Evolutionary conservation across 2,888 invertebrate species (phyloP).

Genomic region (Harpalus rufipes): DNA sequence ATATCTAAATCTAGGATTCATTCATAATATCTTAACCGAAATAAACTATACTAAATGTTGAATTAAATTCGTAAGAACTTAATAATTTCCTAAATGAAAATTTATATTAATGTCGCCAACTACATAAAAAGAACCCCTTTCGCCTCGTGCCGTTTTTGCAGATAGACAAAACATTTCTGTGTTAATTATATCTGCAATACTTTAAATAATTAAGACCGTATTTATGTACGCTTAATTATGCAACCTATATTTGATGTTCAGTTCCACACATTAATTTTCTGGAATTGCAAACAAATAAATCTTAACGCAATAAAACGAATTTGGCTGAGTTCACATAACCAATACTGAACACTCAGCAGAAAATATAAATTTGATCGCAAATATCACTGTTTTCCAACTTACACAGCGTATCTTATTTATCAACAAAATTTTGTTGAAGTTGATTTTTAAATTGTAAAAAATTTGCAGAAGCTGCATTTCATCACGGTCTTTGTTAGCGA

Average conservation of each 20-base stretch:
- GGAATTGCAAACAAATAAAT: conserved; percentile 8
- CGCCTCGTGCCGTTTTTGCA: background rate
- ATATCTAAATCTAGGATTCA: no score
- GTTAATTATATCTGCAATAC: background rate
- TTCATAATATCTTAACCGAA: no score
- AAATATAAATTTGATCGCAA: conserved; percentile 16
- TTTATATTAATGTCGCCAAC: background rate
- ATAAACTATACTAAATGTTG: no score
- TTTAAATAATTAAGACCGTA: conserved; percentile 5
- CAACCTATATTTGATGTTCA: background rate
- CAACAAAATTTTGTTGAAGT: background rate
- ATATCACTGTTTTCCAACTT: background rate
- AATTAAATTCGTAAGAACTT: no score
- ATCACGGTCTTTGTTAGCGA: no score
- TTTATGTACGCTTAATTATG: background rate
- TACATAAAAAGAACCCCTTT: background rate
- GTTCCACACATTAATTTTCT: conserved; percentile 1
- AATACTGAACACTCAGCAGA: background rate
- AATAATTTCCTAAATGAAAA: no score
- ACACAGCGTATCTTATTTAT: background rate
- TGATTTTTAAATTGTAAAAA: background rate
- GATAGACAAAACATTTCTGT: background rate
- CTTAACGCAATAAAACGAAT: conserved; percentile 2
- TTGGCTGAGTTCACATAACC: conserved; percentile 14
- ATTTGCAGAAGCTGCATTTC: background rate